phyloP scores from a whole-genome alignment of 2,113 vertebrate species.

The Epinephelus fuscoguttatus region DNA sequence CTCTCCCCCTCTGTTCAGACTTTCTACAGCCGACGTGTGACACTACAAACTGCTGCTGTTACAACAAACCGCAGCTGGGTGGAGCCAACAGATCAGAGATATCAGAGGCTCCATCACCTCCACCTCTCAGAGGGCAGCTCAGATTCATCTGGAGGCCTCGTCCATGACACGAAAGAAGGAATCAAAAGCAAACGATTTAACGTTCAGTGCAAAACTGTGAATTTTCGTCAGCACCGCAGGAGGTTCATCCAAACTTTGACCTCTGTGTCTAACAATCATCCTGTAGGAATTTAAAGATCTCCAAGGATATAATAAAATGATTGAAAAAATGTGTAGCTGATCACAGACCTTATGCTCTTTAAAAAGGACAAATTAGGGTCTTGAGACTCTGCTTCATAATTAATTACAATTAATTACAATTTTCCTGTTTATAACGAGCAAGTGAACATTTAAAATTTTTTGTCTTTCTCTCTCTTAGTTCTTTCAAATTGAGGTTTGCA shows the following conservation, averaged over 20 bases:
- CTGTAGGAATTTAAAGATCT: too few species aligned
- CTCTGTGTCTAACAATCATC: too few species aligned
- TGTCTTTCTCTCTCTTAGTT: too few species aligned
- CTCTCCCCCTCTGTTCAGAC: background rate
- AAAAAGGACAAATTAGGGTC: too few species aligned
- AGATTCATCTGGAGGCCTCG: background rate
- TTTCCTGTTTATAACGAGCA: too few species aligned
- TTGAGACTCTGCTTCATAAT: too few species aligned
- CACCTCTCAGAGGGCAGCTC: background rate
- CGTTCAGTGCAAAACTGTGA: too few species aligned
- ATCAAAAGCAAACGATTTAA: background rate
- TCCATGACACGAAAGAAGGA: background rate
- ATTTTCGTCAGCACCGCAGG: too few species aligned
- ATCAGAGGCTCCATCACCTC: constrained; percentile 3
- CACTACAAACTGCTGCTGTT: background rate
- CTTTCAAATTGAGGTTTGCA: too few species aligned
- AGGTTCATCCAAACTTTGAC: background rate
- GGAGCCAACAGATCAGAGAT: constrained; percentile 42
- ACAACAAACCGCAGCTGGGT: background rate
- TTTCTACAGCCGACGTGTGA: too few species aligned
- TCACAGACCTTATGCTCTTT: background rate
- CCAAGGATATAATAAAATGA: background rate
- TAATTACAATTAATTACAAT: too few species aligned
- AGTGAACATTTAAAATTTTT: too few species aligned
- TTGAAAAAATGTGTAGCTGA: background rate